These are phyloP conservation scores for Achroia grisella DNA, from an alignment of 1,140 invertebrate species.

Conservation along the genomic window DNA sequence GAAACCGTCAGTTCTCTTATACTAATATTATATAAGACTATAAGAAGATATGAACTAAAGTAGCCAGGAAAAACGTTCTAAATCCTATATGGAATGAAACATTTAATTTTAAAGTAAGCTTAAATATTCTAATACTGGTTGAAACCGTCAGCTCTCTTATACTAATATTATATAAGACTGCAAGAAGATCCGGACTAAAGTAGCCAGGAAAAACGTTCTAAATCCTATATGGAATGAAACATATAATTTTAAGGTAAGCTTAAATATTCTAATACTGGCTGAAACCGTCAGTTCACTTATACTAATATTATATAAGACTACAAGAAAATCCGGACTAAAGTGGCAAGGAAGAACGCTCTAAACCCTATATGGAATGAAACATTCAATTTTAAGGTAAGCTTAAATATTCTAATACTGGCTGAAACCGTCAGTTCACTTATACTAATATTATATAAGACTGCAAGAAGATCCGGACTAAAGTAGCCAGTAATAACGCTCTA, in stretches of 20 bases:
- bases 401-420: no score
- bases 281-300: no score
- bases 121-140: no score
- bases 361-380: constrained; percentile 97
- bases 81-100: constrained; percentile 97
- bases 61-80: constrained; percentile 87
- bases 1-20: no score
- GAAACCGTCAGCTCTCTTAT: no score
- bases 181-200: constrained; percentile 90
- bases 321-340: constrained; percentile 90
- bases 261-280: no score
- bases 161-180: no score
- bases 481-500: constrained; percentile 87
- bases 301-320: no score
- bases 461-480: constrained; percentile 90
- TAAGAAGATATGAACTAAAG: constrained; percentile 90
- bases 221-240: constrained; percentile 97
- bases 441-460: no score
- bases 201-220: constrained; percentile 87
- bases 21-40: no score
- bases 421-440: no score
- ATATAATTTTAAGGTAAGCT: constrained; percentile 81
- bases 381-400: constrained; percentile 81
- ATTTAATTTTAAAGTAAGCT: constrained; percentile 81
- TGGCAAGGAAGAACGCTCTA: constrained; percentile 87